phyloP scores from a whole-genome alignment of 2,113 vertebrate genomes.

The Neodontobutis hainanensis region DNA sequence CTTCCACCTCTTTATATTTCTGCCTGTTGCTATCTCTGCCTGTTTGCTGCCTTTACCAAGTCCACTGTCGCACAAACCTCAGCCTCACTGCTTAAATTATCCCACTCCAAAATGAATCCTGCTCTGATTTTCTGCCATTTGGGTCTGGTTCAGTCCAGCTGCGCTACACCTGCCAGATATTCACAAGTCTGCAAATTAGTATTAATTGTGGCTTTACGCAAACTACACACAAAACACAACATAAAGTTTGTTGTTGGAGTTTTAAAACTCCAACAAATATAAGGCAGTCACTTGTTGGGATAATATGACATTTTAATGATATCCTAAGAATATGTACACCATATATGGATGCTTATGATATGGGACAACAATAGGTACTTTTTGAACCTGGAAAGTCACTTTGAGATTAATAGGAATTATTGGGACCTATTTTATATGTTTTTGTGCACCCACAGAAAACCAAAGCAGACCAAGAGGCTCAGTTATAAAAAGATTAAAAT shows the following conservation, averaged over 20 bases:
- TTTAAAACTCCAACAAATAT: no score
- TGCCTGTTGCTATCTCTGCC: constrained; percentile 30
- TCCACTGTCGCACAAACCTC: constrained; percentile 30
- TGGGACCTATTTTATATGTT: no score
- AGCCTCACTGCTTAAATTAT: constrained; percentile 39
- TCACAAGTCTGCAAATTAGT: constrained; percentile 29
- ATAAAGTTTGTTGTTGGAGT: background rate
- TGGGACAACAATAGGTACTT: no score
- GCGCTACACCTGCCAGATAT: constrained; percentile 31
- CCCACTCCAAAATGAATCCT: constrained; percentile 32
- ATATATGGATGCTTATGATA: no score
- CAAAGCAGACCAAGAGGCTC: no score
- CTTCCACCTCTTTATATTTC: constrained; percentile 33
- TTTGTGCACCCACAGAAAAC: no score
- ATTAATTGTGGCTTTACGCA: background rate
- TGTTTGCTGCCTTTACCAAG: constrained; percentile 39
- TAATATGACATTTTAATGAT: no score
- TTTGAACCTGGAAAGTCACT: no score
- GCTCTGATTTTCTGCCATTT: constrained; percentile 33
- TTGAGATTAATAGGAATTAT: no score
- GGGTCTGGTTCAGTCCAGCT: constrained; percentile 33
- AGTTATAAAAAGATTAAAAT: no score
- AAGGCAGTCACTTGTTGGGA: no score
- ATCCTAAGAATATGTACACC: no score
- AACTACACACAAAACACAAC: background rate